Conservation (phyloP, 2,113 vertebrate species). For the Equus quagga region DNA sequence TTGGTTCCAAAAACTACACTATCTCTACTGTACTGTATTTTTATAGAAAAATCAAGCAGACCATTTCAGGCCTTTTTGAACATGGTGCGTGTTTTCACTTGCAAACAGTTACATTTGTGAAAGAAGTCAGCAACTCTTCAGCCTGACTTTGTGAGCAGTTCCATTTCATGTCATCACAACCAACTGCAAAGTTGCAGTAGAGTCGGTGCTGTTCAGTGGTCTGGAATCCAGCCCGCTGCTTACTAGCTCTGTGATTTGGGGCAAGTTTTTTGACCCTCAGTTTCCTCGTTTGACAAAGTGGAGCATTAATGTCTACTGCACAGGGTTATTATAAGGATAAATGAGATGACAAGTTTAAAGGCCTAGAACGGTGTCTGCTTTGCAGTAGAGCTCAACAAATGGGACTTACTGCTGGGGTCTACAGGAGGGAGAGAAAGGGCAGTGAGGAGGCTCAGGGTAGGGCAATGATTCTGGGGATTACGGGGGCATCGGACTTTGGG, state of each 20-base stretch:
- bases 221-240: neutral
- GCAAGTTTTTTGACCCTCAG: neutral
- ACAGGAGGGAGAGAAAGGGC: neutral
- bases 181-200: neutral
- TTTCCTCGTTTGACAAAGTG: neutral
- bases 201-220: neutral
- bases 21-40: neutral
- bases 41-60: neutral
- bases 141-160: neutral
- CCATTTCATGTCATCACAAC: neutral
- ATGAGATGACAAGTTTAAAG: neutral
- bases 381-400: neutral
- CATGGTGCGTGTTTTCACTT: neutral
- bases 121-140: neutral
- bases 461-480: neutral
- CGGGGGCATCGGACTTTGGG: neutral
- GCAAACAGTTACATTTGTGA: neutral
- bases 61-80: slow-evolving; percentile 4
- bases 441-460: neutral
- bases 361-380: neutral
- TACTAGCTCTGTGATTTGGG: neutral
- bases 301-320: neutral
- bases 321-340: neutral
- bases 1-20: neutral
- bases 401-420: neutral